A percentile compares a stretch with the other conserved stretches of the same genome.
These are phyloP conservation scores for Scaptomyza caliginosa DNA, from an alignment of 2,888 invertebrate genomes.

Conservation along the genomic window DNA sequence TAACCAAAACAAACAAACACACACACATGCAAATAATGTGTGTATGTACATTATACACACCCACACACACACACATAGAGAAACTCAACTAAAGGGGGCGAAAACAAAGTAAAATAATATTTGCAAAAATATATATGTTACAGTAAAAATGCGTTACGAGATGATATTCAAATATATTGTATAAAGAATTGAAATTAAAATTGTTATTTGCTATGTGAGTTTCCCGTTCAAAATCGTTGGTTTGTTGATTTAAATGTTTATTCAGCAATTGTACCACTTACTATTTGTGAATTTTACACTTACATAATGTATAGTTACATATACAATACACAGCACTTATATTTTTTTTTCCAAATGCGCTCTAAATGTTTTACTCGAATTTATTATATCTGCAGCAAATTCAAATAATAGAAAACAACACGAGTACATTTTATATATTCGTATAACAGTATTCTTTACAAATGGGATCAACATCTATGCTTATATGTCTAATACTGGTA, in stretches of 20 bases:
- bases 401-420: not conserved
- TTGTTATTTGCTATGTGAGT: slow-evolving; percentile 72
- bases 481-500: not conserved
- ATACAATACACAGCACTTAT: slow-evolving; percentile 12
- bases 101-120: slow-evolving; percentile 9
- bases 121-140: slow-evolving; percentile 29
- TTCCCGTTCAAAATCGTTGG: slow-evolving; percentile 64
- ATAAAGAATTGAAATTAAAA: slow-evolving; percentile 30
- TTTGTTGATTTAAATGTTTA: slow-evolving; percentile 38
- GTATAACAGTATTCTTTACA: slow-evolving; percentile 5
- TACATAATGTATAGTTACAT: slow-evolving; percentile 12
- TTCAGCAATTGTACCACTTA: slow-evolving; percentile 35
- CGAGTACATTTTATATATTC: slow-evolving; percentile 16
- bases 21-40: slow-evolving; percentile 26
- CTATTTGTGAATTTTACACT: slow-evolving; percentile 30
- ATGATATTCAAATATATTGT: slow-evolving; percentile 51
- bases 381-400: slow-evolving; percentile 39
- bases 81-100: not conserved
- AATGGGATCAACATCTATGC: slow-evolving; percentile 3
- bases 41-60: slow-evolving; percentile 43
- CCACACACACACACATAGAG: slow-evolving; percentile 26
- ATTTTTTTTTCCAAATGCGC: slow-evolving; percentile 49
- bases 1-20: slow-evolving; percentile 26
- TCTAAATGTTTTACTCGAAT: slow-evolving; percentile 66
- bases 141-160: slow-evolving; percentile 45